phyloP scores from a whole-genome alignment of 2,888 invertebrate species.

The Nasonia oneida region DNA sequence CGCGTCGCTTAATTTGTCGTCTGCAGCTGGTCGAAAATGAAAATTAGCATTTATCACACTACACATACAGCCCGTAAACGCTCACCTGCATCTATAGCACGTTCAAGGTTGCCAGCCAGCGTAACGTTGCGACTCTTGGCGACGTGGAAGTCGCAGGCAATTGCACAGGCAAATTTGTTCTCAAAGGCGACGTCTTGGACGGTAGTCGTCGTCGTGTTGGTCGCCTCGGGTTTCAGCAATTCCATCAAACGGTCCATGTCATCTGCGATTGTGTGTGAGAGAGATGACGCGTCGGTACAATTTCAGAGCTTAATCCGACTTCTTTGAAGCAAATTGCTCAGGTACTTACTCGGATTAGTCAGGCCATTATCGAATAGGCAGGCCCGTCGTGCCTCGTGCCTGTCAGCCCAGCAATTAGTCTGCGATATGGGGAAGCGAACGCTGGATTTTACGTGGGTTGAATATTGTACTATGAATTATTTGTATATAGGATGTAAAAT shows the following conservation, averaged over 20 bases:
- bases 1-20: not conserved
- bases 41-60: not conserved
- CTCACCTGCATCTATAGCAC: not conserved
- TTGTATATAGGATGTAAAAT: no score
- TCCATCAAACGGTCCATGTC: not conserved
- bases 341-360: not conserved
- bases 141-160: not conserved
- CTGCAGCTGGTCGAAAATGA: not conserved
- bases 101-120: not conserved
- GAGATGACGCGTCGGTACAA: no score
- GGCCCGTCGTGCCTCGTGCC: not conserved
- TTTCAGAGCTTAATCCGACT: no score
- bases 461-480: no score
- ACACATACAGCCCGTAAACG: not conserved
- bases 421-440: not conserved
- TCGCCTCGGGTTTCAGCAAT: not conserved
- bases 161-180: conserved; percentile 7
- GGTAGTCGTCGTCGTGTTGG: not conserved
- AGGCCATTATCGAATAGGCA: not conserved
- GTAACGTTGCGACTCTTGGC: not conserved
- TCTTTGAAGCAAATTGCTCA: not conserved
- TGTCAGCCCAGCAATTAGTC: not conserved
- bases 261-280: not conserved
- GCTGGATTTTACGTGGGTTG: no score
- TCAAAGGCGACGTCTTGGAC: not conserved